Evolutionary conservation across 2,888 invertebrate genomes (phyloP).

Genomic region (Rotaria socialis): DNA sequence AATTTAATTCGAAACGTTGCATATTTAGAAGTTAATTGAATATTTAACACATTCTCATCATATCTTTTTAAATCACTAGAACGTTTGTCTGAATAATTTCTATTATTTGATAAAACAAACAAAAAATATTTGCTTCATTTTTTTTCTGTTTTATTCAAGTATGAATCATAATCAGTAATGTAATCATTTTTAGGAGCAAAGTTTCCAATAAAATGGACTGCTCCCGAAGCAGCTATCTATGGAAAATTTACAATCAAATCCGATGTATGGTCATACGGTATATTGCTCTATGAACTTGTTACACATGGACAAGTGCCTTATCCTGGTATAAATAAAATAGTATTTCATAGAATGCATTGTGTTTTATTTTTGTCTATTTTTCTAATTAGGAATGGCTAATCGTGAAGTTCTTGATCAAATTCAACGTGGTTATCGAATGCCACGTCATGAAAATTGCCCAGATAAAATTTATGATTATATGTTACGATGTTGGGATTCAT

Average conservation of each 20-base stretch:
- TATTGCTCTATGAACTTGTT: slow-evolving; percentile 41
- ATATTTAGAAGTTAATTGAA: too few species aligned
- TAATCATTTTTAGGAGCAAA: slow-evolving; percentile 78
- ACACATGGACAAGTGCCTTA: slow-evolving; percentile 45
- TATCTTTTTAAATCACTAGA: too few species aligned
- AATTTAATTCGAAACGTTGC: too few species aligned
- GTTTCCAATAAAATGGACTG: slow-evolving; percentile 99
- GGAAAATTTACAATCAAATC: slow-evolving; percentile 92
- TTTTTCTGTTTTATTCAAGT: background rate
- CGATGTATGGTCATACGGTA: slow-evolving; percentile 61
- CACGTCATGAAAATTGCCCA: slow-evolving; percentile 42
- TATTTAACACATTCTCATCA: too few species aligned
- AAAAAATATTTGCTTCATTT: slow-evolving; percentile 61
- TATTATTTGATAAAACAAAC: slow-evolving; percentile 69
- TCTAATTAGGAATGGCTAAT: slow-evolving; percentile 38
- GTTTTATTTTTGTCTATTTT: background rate
- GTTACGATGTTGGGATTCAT: slow-evolving; percentile 79
- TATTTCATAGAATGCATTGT: too few species aligned
- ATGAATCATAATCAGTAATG: too few species aligned
- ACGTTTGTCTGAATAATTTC: too few species aligned
- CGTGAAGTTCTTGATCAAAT: slow-evolving; percentile 46
- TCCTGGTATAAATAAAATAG: slow-evolving; percentile 37
- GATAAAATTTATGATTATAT: slow-evolving; percentile 43
- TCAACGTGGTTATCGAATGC: slow-evolving; percentile 45
- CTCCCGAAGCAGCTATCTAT: slow-evolving; percentile 96